phyloP scores from a whole-genome alignment of 2,888 invertebrate species.

The Atethmia centrago region DNA sequence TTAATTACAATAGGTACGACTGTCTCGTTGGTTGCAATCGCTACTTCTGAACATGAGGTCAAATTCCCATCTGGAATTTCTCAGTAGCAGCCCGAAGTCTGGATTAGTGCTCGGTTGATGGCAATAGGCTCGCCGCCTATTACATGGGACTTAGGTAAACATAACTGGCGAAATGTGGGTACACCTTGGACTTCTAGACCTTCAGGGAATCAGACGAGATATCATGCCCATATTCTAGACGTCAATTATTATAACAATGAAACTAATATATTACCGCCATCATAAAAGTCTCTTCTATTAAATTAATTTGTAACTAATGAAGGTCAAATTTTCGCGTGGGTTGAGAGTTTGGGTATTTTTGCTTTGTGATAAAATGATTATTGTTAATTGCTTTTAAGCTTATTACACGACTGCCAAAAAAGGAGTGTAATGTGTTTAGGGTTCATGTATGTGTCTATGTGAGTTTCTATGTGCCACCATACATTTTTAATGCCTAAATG shows the following conservation, averaged over 20 bases:
- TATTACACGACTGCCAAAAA: too few species aligned
- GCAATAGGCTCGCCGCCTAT: too few species aligned
- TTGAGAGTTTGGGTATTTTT: not conserved
- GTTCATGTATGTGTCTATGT: too few species aligned
- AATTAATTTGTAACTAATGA: conserved; percentile 50
- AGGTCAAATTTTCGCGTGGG: conserved; percentile 29
- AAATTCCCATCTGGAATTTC: too few species aligned
- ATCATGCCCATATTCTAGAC: not conserved
- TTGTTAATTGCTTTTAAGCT: conserved; percentile 10
- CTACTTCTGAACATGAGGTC: too few species aligned
- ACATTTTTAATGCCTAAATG: too few species aligned
- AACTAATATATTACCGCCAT: not conserved
- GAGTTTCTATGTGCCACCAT: too few species aligned
- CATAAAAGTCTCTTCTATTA: conserved; percentile 26
- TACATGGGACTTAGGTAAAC: not conserved
- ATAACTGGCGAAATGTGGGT: not conserved
- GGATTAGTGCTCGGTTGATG: too few species aligned
- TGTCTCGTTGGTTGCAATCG: too few species aligned
- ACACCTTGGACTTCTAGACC: not conserved
- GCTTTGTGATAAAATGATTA: conserved; percentile 5
- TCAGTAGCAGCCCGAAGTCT: too few species aligned
- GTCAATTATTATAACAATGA: conserved; percentile 9
- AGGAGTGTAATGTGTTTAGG: too few species aligned
- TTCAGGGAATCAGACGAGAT: not conserved
- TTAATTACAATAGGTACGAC: too few species aligned